Evolutionary conservation across 2,113 vertebrate genomes (phyloP), one percentile per base, ranked within the genome.

Genomic region (Sinocyclocheilus anophthalmus): DNA sequence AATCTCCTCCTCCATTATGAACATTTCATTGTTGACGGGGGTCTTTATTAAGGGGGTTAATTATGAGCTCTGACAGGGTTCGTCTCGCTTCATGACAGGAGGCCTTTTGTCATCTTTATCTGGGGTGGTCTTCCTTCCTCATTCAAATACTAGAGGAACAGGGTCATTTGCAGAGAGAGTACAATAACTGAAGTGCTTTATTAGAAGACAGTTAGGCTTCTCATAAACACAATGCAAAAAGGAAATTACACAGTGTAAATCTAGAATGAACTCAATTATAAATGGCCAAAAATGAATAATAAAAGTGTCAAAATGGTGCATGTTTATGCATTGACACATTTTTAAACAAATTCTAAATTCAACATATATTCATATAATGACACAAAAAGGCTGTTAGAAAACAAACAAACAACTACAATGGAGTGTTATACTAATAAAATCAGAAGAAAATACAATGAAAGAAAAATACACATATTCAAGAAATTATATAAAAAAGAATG

Each of bases 21-120:
- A 92, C 91, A 89, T 92, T 67, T 30, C 24, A 88, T 90, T 87
- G 88, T 89, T 84, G 85, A 83, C 77, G 76, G 53, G 57, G 78
- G 84, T 88, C 83, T 92, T 94, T 92, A 94, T 95, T 92, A 94
- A 92, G 92, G 91, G 91, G 91, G 93, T 93, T 93, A 90, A 92
- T 94, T 92, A 92, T 85, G 86, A 84, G 81, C 63, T 88, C 63
- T 91, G 90, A 91, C 91, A 88, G 88, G 86, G 87, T 89, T 91
- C 72, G 72, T 79, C 89, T 90, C 81, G 73, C 7, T 61, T 70
- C 24, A 20, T 77, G 86, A 84, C 84, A 67, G n/a, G n/a, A 20
- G 69, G 65, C 70, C 63, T 67, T 45, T 87, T 83, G 83, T 86
- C 76, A 72, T 53, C 72, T 61, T 72, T 80, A 55, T 53, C 33